Conservation (phyloP, 2,113 vertebrate genomes). For the Tyrannus savana region DNA sequence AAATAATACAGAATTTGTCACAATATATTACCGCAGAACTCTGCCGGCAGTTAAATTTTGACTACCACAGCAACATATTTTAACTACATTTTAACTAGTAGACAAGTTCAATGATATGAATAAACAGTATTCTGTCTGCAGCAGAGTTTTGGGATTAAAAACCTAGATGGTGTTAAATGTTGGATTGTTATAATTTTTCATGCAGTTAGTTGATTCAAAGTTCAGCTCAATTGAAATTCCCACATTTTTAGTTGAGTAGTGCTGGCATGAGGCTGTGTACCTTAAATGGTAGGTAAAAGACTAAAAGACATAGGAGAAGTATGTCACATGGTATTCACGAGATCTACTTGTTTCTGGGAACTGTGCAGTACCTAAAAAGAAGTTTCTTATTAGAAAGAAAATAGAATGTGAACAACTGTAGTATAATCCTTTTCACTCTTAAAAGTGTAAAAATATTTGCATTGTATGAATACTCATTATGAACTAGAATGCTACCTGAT, state of each 20-base stretch:
- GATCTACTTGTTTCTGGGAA: background rate
- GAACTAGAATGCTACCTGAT: background rate
- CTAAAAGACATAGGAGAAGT: background rate
- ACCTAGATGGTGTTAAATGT: fast-evolving
- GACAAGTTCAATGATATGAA: background rate
- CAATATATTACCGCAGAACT: background rate
- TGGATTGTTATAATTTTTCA: background rate
- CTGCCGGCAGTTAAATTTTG: background rate
- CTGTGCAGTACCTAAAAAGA: background rate
- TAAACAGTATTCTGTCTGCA: background rate
- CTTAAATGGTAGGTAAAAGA: background rate
- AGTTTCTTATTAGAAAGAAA: background rate
- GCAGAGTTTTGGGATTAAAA: background rate
- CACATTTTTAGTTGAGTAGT: background rate
- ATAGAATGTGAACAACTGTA: background rate
- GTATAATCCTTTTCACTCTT: background rate
- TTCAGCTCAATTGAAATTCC: background rate
- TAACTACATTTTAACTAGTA: background rate
- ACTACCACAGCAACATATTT: background rate
- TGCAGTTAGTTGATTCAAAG: background rate
- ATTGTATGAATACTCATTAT: background rate
- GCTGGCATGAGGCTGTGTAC: background rate
- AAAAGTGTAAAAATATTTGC: background rate
- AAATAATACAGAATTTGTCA: background rate
- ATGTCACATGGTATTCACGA: background rate